Base-by-base conservation (phyloP, 1,140 invertebrate genomes). In the Sycophila sp. region DNA sequence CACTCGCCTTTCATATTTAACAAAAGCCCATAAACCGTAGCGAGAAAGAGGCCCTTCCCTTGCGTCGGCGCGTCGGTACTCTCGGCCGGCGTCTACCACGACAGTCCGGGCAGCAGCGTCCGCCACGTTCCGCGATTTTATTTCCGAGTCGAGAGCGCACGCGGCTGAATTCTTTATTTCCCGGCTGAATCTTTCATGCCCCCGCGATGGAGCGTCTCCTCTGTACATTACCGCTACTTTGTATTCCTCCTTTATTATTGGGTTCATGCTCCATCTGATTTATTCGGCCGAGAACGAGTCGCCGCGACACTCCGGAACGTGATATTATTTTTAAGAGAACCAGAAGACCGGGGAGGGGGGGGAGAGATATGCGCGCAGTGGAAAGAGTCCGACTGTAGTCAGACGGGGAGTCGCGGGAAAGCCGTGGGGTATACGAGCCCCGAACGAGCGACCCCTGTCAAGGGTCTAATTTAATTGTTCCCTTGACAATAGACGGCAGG, bases 401-500 rank as follows among this genome's bases (percentile, higher is more conserved):
- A 10, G 60, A 49, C 17, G 28, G 42, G 13, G 28, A 47, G 13
- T 22, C 11, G 11, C 8, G 19, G 17, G 5, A 38, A 64, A 34
- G 30, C 32, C 47, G 47, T 49, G 13, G 47, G 30, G 30, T 38
- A 51, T 64, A 26, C 40, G 19, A 17, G 19, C 42, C 22, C 40
- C 34, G 2, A 59, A 45, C 38, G 10, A 32, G 7, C 26, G 11
- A 64, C 19, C 47, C 45, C 34, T 24, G 49, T 53, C 63, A 45
- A 26, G 53, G 53, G 55, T 42, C 40, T 68, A 68, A 68, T 68
- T 68, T 59, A 68, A 68, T 59, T 68, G 65, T n/a, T 68, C 55
- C 53, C 65, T 34, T 36, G 65, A 30, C 36, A 45, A 38, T 68
- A 40, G 40, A 1, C 28, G 2, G 34, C n/a, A 42, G n/a, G 5